A percentile compares a stretch with the other conserved stretches of the same genome.
Evolutionary conservation across 2,113 vertebrate genomes (phyloP).

Genomic region (Cranoglanis bouderius): DNA sequence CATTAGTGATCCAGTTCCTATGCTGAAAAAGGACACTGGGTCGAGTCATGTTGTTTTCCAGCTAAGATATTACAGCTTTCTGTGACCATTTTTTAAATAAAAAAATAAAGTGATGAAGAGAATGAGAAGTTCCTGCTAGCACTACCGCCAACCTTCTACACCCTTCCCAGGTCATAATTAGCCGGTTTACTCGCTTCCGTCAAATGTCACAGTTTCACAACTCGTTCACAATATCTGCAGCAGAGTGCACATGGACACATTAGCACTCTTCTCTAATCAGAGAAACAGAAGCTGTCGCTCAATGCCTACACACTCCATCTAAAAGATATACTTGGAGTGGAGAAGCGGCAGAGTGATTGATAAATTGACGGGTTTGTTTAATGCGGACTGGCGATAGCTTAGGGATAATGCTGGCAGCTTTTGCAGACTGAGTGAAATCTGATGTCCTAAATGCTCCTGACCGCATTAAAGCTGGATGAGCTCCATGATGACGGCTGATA

Average conservation of each 20-base stretch:
- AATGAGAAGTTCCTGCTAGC: background rate
- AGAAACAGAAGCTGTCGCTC: constrained; percentile 35
- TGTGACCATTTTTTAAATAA: background rate
- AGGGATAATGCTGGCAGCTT: constrained; percentile 46
- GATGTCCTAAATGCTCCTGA: constrained; percentile 50
- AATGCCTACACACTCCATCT: constrained; percentile 26
- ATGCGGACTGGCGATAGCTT: constrained; percentile 41
- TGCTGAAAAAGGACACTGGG: background rate
- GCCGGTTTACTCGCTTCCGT: constrained; percentile 32
- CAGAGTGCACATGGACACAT: constrained; percentile 1
- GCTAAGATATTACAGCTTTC: background rate
- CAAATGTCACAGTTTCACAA: constrained; percentile 10
- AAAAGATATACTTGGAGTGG: constrained; percentile 38
- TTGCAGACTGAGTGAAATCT: constrained; percentile 55
- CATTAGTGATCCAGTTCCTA: constrained; percentile 1
- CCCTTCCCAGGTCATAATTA: constrained; percentile 30
- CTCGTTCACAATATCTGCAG: background rate
- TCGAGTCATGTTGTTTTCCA: background rate
- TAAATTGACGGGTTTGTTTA: constrained; percentile 55
- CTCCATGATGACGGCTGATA: constrained; percentile 40
- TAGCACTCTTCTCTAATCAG: constrained; percentile 21
- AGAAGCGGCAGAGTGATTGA: constrained; percentile 46
- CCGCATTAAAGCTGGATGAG: constrained; percentile 43
- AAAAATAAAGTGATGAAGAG: background rate
- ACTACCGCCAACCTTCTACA: background rate